Percentiles rank a stretch among this genome's conserved stretches.
Conservation (phyloP, 2,113 vertebrate species). For the Melierax canorus region DNA sequence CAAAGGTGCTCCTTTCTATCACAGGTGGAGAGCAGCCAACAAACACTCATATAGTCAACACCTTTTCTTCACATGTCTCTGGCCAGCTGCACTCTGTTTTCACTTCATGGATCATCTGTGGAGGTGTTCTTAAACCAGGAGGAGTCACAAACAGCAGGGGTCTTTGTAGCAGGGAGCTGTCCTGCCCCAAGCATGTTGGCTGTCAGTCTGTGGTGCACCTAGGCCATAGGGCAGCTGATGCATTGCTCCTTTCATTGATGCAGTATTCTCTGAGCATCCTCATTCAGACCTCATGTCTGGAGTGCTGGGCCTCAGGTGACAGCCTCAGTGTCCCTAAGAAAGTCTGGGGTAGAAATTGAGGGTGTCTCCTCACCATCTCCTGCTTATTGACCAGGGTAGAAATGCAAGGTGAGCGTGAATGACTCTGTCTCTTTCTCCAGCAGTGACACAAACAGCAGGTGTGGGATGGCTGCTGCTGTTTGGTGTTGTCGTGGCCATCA, state of each 20-base stretch:
- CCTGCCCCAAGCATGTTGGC: neutral
- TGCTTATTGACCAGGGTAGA: neutral
- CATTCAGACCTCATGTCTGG: neutral
- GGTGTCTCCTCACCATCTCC: neutral
- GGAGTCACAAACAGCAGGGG: neutral
- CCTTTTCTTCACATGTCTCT: neutral
- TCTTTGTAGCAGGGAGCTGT: neutral
- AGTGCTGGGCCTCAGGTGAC: neutral
- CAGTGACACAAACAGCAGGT: neutral
- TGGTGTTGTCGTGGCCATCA: neutral
- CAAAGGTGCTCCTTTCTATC: neutral
- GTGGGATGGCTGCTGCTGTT: conserved; percentile 25
- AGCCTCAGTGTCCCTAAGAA: neutral
- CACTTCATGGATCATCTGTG: neutral
- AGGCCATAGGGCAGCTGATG: neutral
- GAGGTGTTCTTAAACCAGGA: neutral
- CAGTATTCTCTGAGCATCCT: neutral
- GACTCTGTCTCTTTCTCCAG: neutral
- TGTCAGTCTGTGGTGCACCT: neutral
- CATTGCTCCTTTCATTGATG: neutral
- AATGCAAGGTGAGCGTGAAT: neutral
- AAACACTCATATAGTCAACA: neutral
- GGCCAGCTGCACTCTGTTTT: neutral
- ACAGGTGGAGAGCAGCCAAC: neutral
- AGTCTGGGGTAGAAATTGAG: neutral